Evolutionary conservation across 1,140 invertebrate genomes (phyloP), one percentile per base, ranked within the genome.

Genomic region (Helicorthomorpha holstii): DNA sequence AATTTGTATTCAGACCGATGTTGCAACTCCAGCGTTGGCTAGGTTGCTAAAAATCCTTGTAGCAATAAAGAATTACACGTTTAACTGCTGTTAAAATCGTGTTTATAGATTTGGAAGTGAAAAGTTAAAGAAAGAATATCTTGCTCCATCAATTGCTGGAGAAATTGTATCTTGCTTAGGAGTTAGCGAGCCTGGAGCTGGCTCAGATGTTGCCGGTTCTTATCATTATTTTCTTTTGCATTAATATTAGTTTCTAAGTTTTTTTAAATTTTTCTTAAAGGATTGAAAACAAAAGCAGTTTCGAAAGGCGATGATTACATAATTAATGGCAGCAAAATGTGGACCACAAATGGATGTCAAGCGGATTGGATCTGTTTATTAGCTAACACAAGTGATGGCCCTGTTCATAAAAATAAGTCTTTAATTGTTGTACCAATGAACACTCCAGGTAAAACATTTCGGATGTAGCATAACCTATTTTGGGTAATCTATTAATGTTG

Each of bases 301-400:
- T 61, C 62, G 24, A 59, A 67, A 46, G 73, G 70, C 25, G 73
- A 68, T 59, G 75, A 77, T 59, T 62, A 69, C 21, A 63, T 77
- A 16, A 76, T 77, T 16, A 77, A 77, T 61, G 75, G 75, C 1
- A 62, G 66, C 3, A 77, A 77, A 60, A 73, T 75, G 72, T 77
- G 75, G 75, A 77, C 69, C 22, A 75, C 75, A 3, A 76, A 73
- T 61, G 74, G 70, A 2, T 55, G 61, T 25, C 71, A 77, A 59
- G 74, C 74, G 3, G 76, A 77, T 60, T 78, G 73, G 73, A 76
- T 78, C 62, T 76, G 74, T 61, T 58, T 78, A 14, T 58, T 78
- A 23, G 74, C 71, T 12, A 78, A 76, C 60, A 79, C 77, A 2
- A 59, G 60, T 14, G 53, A 63, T 26, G 64, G 60, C 3, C 23